Percentiles rank a stretch among this genome's conserved stretches.
Evolutionary conservation across 2,113 vertebrate genomes (phyloP).

Genomic region (Casuarius casuarius): DNA sequence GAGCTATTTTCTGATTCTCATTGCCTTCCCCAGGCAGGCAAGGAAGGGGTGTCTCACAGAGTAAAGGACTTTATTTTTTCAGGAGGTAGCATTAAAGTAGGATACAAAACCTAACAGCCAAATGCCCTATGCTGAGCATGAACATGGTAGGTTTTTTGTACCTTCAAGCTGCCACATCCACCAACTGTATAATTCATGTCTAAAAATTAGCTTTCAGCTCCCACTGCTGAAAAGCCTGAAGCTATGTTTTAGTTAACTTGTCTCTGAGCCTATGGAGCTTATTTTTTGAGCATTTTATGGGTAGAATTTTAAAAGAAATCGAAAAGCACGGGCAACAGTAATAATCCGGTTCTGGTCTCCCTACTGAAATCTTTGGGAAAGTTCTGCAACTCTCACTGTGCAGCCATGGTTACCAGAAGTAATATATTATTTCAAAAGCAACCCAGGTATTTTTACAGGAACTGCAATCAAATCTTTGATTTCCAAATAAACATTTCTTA

Average conservation of each 20-base stretch:
- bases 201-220: neutral
- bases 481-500: neutral
- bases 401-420: neutral
- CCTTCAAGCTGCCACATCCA: neutral
- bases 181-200: neutral
- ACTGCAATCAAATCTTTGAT: neutral
- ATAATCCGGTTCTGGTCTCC: neutral
- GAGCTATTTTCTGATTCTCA: neutral
- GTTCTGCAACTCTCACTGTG: neutral
- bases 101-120: neutral
- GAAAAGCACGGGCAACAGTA: neutral
- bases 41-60: neutral
- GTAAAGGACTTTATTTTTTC: neutral
- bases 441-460: neutral
- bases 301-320: neutral
- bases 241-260: neutral
- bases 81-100: neutral
- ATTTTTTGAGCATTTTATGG: neutral
- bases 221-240: neutral
- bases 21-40: neutral
- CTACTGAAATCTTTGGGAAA: neutral
- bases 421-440: neutral
- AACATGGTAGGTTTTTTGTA: neutral
- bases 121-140: neutral
- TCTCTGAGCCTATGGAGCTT: neutral